These are phyloP conservation scores for Rutilus rutilus DNA, from an alignment of 2,113 vertebrate species.

Conservation along the genomic window DNA sequence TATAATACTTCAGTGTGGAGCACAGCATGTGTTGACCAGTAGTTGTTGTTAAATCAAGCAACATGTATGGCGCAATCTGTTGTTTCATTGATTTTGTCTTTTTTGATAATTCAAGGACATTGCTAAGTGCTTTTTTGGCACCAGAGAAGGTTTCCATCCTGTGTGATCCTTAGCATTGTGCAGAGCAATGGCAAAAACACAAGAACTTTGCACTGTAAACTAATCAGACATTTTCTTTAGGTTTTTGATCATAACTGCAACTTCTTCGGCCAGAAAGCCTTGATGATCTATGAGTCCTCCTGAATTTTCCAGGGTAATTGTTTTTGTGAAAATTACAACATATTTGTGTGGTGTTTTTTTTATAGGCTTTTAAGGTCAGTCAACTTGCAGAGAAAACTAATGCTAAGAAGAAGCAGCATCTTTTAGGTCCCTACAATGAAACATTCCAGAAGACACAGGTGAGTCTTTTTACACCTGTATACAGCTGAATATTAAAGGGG, in stretches of 20 bases:
- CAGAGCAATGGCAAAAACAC: conserved; percentile 11
- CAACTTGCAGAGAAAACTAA: neutral
- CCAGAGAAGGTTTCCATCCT: neutral
- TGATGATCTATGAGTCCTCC: neutral
- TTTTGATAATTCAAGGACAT: neutral
- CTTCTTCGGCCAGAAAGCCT: conserved; percentile 16
- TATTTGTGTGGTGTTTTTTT: neutral
- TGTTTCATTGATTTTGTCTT: neutral
- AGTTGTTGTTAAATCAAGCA: conserved; percentile 3
- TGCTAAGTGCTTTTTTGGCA: conserved; percentile 23
- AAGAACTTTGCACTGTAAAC: neutral
- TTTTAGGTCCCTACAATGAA: neutral
- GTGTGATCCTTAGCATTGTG: neutral
- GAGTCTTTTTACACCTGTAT: neutral
- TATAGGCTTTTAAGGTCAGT: neutral
- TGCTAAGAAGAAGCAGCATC: neutral
- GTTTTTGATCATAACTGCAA: conserved; percentile 1
- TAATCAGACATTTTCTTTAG: conserved; percentile 10
- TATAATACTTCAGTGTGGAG: neutral
- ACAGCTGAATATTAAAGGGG: no score
- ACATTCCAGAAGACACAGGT: neutral
- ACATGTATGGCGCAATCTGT: neutral
- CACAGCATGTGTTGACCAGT: neutral
- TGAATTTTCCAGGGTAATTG: neutral
- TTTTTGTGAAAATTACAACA: neutral